phyloP scores from a whole-genome alignment of 2,113 vertebrate genomes.

The Trinectes maculatus region DNA sequence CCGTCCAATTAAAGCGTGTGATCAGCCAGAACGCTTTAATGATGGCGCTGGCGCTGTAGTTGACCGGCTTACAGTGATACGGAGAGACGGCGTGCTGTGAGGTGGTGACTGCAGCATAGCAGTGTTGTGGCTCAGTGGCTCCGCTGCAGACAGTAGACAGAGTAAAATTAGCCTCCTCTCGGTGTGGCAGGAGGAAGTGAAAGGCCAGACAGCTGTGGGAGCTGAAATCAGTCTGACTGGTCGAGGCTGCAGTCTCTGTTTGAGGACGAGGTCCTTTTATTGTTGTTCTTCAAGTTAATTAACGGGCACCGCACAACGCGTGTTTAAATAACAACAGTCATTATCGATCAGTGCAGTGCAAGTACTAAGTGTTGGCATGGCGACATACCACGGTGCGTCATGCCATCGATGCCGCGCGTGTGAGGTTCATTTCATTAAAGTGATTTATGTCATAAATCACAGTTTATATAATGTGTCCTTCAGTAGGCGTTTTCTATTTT shows the following conservation, averaged over 20 bases:
- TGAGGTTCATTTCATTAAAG: neutral
- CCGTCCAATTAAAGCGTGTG: conserved; percentile 83
- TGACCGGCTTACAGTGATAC: conserved; percentile 62
- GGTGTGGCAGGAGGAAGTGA: conserved; percentile 46
- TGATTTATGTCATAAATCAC: too few relatives aligned
- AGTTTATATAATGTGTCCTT: too few relatives aligned
- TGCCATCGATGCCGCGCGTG: neutral
- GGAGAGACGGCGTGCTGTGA: conserved; percentile 65
- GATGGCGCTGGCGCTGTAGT: conserved; percentile 76
- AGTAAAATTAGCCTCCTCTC: conserved; percentile 62
- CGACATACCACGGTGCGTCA: neutral
- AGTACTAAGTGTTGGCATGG: neutral
- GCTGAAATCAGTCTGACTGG: conserved; percentile 1
- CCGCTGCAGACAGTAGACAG: conserved; percentile 67
- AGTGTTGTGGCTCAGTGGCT: conserved; percentile 74
- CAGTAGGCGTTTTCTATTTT: too few relatives aligned
- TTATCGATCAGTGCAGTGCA: neutral
- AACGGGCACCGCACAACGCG: neutral
- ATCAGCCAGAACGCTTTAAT: conserved; percentile 86
- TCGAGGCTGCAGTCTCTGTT: neutral
- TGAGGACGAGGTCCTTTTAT: neutral
- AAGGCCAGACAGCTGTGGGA: conserved; percentile 26
- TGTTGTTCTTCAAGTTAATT: neutral
- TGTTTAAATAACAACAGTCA: neutral
- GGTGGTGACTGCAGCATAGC: conserved; percentile 68